Base-by-base conservation (phyloP, 2,888 invertebrate genomes). In the Caenorhabditis sp. region DNA sequence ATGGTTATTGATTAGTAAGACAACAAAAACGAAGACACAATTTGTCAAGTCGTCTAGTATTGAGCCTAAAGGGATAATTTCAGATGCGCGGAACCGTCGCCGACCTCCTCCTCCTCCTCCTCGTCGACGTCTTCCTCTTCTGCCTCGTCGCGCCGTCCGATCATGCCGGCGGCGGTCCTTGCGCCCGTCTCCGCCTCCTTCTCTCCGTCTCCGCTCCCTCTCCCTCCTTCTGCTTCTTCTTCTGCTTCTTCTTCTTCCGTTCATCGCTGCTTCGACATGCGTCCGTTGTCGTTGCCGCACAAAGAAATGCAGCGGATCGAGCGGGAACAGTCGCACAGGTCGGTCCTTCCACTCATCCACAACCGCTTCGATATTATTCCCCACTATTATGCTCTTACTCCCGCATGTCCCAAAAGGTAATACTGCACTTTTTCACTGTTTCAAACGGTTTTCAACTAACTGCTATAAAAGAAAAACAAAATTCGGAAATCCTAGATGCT, bases 221-320 rank as follows among this genome's bases (percentile, higher is more conserved):
- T 20, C 17, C 43, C 15, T 41, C 39, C 3, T 41, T n/a, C 9
- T n/a, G 4, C 27, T 7, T 37, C 26, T 11, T 53, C 35, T 7
- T 11, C 43, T 20, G 6, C 26, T 7, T 11, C 24, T 22, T 26
- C 37, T 24, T 52, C 59, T 30, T 62, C 53, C 9, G 41, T 32
- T 46, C 35, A 41, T 20, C 55, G 45, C 26, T 45, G 45, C n/a
- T 66, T 71, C 59, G 71, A 71, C 45, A 76, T 76, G 76, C 63
- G 76, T 53, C 76, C 76, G 27, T 20, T 76, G 15, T 65, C 65
- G 11, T 30, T 76, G 20, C 76, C 76, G 35, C 76, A 76, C 48
- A 70, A 71, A 55, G 70, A 76, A 61, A 70, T 76, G 76, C 63
- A 70, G 41, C n/a, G 76, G 37, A 76, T 76, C 43, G 65, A 76